Percentiles rank a stretch among this genome's conserved stretches.
These are phyloP conservation scores for Piprites chloris DNA, from an alignment of 2,113 vertebrate genomes.

Conservation along the genomic window DNA sequence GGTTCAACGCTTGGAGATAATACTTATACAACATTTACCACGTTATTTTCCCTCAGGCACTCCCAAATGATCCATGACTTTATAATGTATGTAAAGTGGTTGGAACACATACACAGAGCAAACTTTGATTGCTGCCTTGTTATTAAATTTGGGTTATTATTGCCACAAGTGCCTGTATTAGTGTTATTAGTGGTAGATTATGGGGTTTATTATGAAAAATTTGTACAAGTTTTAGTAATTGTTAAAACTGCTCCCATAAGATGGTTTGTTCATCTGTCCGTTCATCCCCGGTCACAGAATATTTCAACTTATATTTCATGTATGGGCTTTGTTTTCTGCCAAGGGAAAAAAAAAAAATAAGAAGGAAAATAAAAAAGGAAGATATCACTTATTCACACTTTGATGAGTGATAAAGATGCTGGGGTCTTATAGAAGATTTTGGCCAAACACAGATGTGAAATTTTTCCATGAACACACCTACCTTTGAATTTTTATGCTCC, in stretches of 20 bases:
- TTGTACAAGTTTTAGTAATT: slow-evolving; percentile 35
- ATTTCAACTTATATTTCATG: neutral
- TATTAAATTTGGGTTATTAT: slow-evolving; percentile 48
- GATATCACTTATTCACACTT: neutral
- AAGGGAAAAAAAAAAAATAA: neutral
- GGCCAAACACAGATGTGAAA: neutral
- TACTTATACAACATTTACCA: slow-evolving; percentile 46
- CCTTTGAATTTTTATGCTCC: neutral
- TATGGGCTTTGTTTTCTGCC: neutral
- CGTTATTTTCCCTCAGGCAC: slow-evolving; percentile 36
- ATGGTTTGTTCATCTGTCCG: neutral
- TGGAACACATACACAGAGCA: slow-evolving; percentile 22
- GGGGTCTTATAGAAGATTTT: neutral
- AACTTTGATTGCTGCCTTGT: neutral
- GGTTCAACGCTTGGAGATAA: neutral
- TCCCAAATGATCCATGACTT: slow-evolving; percentile 45
- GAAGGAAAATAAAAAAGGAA: neutral
- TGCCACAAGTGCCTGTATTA: slow-evolving; percentile 14
- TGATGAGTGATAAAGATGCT: neutral
- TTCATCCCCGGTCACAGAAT: neutral
- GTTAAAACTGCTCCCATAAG: neutral
- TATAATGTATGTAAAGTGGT: slow-evolving; percentile 43
- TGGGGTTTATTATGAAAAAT: slow-evolving; percentile 6
- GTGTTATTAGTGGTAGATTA: slow-evolving; percentile 13
- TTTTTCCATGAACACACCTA: neutral